Conservation (phyloP, 2,113 vertebrate genomes). For the Triplophysa tibetana region DNA sequence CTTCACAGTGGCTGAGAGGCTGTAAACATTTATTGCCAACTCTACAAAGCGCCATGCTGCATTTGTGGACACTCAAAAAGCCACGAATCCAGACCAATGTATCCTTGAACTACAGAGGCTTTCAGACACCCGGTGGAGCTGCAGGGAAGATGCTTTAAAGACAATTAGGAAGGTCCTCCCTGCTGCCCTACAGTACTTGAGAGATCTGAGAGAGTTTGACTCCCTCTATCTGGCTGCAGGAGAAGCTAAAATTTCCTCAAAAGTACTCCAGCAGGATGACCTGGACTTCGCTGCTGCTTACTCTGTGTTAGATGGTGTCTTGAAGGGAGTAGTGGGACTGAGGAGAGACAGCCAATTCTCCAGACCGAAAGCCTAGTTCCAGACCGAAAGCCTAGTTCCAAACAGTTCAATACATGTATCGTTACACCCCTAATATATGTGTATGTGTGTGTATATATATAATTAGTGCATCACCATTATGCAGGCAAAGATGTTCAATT, state of each 20-base stretch:
- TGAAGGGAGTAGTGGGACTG: not conserved
- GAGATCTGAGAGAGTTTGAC: slow-evolving; percentile 17
- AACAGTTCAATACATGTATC: no score
- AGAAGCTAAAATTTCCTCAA: slow-evolving; percentile 24
- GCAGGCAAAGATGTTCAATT: no score
- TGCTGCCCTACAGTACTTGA: slow-evolving; percentile 22
- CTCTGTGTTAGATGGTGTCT: slow-evolving; percentile 23
- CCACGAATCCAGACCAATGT: slow-evolving; percentile 28
- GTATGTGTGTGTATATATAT: no score
- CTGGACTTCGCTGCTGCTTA: slow-evolving; percentile 25
- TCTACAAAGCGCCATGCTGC: not conserved
- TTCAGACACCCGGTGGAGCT: slow-evolving; percentile 30
- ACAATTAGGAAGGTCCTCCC: slow-evolving; percentile 33
- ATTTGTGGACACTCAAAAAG: slow-evolving; percentile 15
- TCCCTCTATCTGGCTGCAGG: slow-evolving; percentile 21
- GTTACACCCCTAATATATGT: no score
- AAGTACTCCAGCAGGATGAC: not conserved
- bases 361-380: no score
- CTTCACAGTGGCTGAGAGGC: no score
- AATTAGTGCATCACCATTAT: no score
- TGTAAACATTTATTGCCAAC: no score
- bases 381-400: no score
- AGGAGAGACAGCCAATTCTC: no score
- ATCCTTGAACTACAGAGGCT: slow-evolving; percentile 20
- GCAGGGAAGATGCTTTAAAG: slow-evolving; percentile 33